Evolutionary conservation across 1,140 invertebrate species (phyloP).

Genomic region (Apolygus lucorum): DNA sequence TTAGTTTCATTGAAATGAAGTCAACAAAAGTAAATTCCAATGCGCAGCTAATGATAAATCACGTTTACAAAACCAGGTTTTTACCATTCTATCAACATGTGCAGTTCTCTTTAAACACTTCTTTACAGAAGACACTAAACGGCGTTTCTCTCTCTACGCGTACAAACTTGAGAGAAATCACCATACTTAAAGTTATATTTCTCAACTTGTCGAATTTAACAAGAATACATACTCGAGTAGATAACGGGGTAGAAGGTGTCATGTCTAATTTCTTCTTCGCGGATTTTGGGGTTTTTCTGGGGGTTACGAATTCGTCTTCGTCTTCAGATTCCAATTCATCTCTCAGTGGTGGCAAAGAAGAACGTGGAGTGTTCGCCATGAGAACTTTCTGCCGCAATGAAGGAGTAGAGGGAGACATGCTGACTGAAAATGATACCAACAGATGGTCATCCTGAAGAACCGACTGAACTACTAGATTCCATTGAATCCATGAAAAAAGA

Average conservation of each 20-base stretch:
- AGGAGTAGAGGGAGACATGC: neutral
- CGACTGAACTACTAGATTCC: neutral
- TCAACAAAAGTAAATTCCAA: neutral
- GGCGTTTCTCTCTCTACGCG: neutral
- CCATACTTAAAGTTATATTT: neutral
- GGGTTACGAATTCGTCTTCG: neutral
- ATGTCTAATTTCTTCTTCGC: slow-evolving; percentile 11
- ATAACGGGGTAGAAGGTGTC: neutral
- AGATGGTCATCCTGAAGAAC: neutral
- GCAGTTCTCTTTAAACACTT: neutral
- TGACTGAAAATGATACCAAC: neutral
- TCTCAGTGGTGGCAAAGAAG: neutral
- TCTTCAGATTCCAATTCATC: neutral
- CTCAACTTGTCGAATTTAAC: neutral
- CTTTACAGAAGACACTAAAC: neutral
- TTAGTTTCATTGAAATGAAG: neutral
- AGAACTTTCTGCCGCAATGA: slow-evolving; percentile 13
- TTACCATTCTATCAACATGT: neutral
- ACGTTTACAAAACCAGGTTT: neutral
- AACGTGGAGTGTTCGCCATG: slow-evolving; percentile 6
- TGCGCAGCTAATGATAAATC: neutral
- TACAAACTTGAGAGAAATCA: neutral
- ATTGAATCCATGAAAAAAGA: neutral
- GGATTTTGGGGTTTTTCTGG: neutral
- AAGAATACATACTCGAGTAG: neutral